Evolutionary conservation across 2,888 invertebrate species (phyloP), one percentile per base, ranked within the genome.

Genomic region (Pollenia amentaria): DNA sequence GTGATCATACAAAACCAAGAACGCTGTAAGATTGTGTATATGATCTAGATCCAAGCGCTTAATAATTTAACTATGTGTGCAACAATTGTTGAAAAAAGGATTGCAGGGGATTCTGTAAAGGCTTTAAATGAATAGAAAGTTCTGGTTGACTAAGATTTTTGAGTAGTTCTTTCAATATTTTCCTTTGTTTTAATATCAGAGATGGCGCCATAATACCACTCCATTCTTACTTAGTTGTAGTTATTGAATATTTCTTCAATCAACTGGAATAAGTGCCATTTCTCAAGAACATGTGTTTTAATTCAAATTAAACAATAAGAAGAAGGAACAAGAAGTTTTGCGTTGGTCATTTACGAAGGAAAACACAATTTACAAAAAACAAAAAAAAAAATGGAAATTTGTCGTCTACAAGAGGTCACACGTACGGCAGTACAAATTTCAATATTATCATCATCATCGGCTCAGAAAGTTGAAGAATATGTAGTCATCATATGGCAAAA

Each of bases 291-390:
- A 76, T 70, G 70, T 84, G 73, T 70, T 79, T 40, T 14, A 55
- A 53, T 21, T 42, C 9, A 73, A 70, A 72, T 48, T 40, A 40
- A 40, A 67, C 42, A 76, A 48, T 16, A 62, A 76, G 14, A 18
- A 65, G 6, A 29, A 29, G 29, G 29, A 29, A 29, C 29, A 29
- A 14, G 6, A 53, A 14, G 11, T 64, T 53, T 38, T 70, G 57
- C 85, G 57, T 73, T 81, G 81, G 85, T 76, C 85, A 81, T 51
- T 79, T 8, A 67, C 65, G 11, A 48, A 67, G 29, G 3, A 46
- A 3, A 57, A 62, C 57, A 55, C 46, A 40, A 3, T 44, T 65
- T 3, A 44, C 42, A 7, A 7, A 14, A 65, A 40, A 8, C 1
- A 65, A 14, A 44, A 9, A 48, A 44, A 16, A 53, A 46, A 55